Evolutionary conservation across 2,113 vertebrate species (phyloP), one percentile per base, ranked within the genome.

Genomic region (Agelaius tricolor): DNA sequence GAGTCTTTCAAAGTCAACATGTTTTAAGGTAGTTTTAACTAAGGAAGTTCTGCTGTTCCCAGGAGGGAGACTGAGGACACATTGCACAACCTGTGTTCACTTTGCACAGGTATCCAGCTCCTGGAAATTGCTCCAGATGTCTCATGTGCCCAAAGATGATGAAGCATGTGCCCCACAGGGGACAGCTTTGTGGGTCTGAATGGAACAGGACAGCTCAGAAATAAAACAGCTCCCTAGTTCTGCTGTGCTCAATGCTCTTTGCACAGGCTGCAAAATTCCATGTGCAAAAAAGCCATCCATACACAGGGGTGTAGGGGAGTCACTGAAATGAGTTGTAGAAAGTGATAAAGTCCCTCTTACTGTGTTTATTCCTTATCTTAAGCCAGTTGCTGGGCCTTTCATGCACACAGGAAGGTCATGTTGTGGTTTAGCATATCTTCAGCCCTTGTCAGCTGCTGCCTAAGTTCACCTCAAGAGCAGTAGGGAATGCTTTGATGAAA

Each of bases 121-220:
- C 28, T 87, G 75, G 54, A 68, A 79, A 21, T 39, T 54, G 13
- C 18, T 54, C 2, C 6, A 82, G 22, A 21, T 41, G 6, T 22
- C 31, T 83, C 6, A 7, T 35, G 35, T 19, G 11, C 41, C 43
- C 37, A 55, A 39, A 82, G 52, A 23, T 4, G 33, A 6, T 28
- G 41, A 71, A 63, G 3, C 9, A 18, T 6, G 20, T 39, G 4
- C 4, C 31, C 27, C 7, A 7, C 0, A 8, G 6, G 8, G 7
- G 10, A 15, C 30, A 89, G 12, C 4, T 82, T 15, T 52, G 12
- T 47, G 67, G 33, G 6, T 83, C 54, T 51, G 39, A 57, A 87
- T 35, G 35, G 63, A 28, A 20, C 10, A 1, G 0, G 7, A 51
- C 77, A 88, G 18, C 26, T 61, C n/a, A 80, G 37, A 62, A 90